Base-by-base conservation (phyloP, 2,113 vertebrate species). In the Orientallactaga bullata region DNA sequence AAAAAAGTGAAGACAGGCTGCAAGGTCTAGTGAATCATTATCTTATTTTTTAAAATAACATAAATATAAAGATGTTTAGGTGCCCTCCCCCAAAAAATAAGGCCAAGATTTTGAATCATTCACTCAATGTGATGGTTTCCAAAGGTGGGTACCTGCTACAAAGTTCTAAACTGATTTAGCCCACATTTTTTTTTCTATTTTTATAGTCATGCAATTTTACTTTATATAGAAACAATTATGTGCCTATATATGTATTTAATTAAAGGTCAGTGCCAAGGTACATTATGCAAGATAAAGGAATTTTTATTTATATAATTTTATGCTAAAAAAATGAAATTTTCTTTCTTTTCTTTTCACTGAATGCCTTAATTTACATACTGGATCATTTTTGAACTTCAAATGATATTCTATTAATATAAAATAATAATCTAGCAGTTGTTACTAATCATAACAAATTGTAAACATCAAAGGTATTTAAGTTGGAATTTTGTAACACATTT, bases 201-300 rank as follows among this genome's bases (percentile, higher is more conserved):
- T 96, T 90, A 94, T 88, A 9, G 28, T 85, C 35, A 55, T 63
- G 74, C 68, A 95, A 92, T 92, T 95, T 93, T 1, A 79, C 51
- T 96, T 97, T 88, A 92, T 83, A 77, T 83, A 88, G 94, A 95
- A 88, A 88, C 55, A 91, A 87, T 97, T 95, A 94, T 73, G n/a
- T 91, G 66, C 95, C 95, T 85, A 96, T 95, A 93, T 90, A 92
- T 71, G 61, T 60, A 95, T 92, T 92, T 92, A 88, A 61, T 79
- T 96, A 85, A 95, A 95, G 95, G 89, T 96, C 85, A 96, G 37
- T 93, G 83, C 55, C 24, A 82, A 96, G 74, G 55, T 42, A 76
- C 15, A 66, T 96, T 97, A 93, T 93, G 65, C 74, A 96, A 96
- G 42, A 86, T 32, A 69, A 91, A 4, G 32, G 47, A 90, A 72